Evolutionary conservation across 1,140 invertebrate species (phyloP).

Genomic region (Nomia melanderi): DNA sequence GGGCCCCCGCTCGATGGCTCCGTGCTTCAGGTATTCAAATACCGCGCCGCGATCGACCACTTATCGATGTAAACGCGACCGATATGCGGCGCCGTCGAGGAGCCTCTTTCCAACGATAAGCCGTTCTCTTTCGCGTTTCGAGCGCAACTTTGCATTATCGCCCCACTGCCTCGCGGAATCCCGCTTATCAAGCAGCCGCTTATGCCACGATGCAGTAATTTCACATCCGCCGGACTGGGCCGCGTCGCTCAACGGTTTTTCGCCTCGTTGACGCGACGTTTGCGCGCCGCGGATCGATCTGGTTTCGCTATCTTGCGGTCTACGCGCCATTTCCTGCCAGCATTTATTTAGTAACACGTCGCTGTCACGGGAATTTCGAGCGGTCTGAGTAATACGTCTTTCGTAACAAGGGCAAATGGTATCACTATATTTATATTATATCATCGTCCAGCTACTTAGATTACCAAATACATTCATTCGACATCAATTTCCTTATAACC

Average conservation of each 20-base stretch:
- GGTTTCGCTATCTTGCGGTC: no score
- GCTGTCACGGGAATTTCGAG: no score
- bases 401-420: no score
- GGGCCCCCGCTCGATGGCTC: not conserved
- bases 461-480: no score
- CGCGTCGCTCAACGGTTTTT: not conserved
- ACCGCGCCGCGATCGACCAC: conserved; percentile 19
- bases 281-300: no score
- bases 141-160: conserved; percentile 53
- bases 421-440: no score
- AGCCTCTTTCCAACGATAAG: conserved; percentile 45
- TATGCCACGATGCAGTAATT: conserved; percentile 21
- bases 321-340: no score
- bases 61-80: conserved; percentile 54
- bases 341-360: no score
- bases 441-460: no score
- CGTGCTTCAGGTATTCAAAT: conserved; percentile 34
- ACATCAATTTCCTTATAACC: no score
- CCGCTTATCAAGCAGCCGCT: conserved; percentile 38
- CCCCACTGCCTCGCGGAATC: conserved; percentile 32
- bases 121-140: conserved; percentile 45
- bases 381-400: no score
- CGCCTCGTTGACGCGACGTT: not conserved
- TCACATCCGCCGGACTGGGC: not conserved
- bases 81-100: conserved; percentile 29